Percentiles rank a stretch among this genome's conserved stretches.
Evolutionary conservation across 53 echinoderm and acorn worm species (phyloP).

Genomic region (Holothuria leucospilota): DNA sequence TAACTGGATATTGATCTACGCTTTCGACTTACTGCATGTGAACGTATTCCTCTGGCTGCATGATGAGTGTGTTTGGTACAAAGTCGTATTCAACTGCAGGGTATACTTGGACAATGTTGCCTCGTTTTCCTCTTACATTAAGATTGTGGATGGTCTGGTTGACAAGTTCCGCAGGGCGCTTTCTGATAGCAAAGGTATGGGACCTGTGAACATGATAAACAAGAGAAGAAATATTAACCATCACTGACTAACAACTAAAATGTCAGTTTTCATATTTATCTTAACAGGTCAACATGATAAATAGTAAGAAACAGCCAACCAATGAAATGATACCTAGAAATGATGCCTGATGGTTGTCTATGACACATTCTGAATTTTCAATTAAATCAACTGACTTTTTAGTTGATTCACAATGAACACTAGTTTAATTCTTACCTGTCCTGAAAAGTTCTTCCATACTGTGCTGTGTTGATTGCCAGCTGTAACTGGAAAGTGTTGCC

Average conservation of each 20-base stretch:
- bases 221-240: neutral
- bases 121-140: constrained; percentile 93
- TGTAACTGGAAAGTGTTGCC: constrained; percentile 61
- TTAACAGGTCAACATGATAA: too few species aligned
- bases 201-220: constrained; percentile 58
- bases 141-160: constrained; percentile 76
- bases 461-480: constrained; percentile 95
- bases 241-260: too few species aligned
- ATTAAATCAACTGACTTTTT: too few species aligned
- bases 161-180: constrained; percentile 53
- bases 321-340: too few species aligned
- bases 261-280: too few species aligned
- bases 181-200: constrained; percentile 86
- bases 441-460: constrained; percentile 90
- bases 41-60: constrained; percentile 68
- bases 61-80: constrained; percentile 78
- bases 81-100: constrained; percentile 97
- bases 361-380: neutral
- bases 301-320: too few species aligned
- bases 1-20: too few species aligned
- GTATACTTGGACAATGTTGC: constrained; percentile 94
- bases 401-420: too few species aligned
- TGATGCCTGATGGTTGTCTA: too few species aligned
- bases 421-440: constrained; percentile 57
- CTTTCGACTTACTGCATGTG: constrained; percentile 75